These are phyloP conservation scores for Nebria brevicollis DNA, from an alignment of 2,888 invertebrate species.

Conservation along the genomic window DNA sequence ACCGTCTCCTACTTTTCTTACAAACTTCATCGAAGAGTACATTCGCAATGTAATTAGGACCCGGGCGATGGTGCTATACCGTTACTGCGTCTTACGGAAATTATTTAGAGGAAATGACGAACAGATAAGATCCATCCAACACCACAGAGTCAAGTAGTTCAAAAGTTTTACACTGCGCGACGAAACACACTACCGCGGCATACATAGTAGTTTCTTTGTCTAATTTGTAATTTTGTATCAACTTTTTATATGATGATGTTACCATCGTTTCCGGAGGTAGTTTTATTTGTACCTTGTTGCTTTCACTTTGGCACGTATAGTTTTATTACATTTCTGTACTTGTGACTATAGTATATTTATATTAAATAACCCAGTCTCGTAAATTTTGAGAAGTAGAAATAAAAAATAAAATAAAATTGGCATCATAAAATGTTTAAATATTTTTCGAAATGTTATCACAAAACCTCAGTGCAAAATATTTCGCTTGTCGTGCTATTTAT, in stretches of 20 bases:
- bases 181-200: not conserved
- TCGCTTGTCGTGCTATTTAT: too few relatives aligned
- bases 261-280: not conserved
- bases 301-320: not conserved
- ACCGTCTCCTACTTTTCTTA: not conserved
- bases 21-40: constrained; percentile 41
- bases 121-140: constrained; percentile 43
- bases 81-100: constrained; percentile 33
- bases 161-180: constrained; percentile 34
- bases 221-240: not conserved
- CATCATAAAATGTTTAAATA: too few relatives aligned
- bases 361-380: not conserved
- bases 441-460: too few relatives aligned
- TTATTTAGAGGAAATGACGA: constrained; percentile 46
- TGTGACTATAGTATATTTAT: not conserved
- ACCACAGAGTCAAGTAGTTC: constrained; percentile 39
- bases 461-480: too few relatives aligned
- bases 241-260: not conserved
- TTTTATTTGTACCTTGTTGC: not conserved
- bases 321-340: not conserved
- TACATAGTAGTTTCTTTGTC: not conserved
- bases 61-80: constrained; percentile 3
- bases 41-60: constrained; percentile 44
- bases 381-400: too few relatives aligned
- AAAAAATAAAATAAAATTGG: too few relatives aligned